phyloP scores from a whole-genome alignment of 1,140 invertebrate genomes.

The Drosophila pseudoananassae region DNA sequence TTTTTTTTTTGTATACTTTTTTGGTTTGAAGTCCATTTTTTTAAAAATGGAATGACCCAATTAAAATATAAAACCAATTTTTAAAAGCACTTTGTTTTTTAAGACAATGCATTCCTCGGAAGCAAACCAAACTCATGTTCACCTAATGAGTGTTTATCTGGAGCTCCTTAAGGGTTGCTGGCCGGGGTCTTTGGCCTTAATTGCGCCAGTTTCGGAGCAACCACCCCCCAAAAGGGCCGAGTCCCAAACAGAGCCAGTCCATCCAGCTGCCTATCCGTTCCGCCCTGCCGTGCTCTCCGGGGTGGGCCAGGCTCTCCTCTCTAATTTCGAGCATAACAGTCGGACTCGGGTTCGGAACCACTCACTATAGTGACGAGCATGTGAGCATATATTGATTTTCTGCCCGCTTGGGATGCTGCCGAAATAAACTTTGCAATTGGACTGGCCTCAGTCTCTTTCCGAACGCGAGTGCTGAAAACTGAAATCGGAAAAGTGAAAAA shows the following conservation, averaged over 20 bases:
- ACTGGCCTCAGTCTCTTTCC: conserved; percentile 63
- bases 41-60: background rate
- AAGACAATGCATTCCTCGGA: conserved; percentile 6
- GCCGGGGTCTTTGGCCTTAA: conserved; percentile 68
- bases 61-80: conserved; percentile 4
- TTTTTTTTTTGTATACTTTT: no score
- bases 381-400: conserved; percentile 66
- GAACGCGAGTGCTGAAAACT: conserved; percentile 55
- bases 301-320: conserved; percentile 30
- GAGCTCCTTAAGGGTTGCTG: conserved; percentile 53
- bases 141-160: conserved; percentile 37
- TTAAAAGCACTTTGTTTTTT: background rate
- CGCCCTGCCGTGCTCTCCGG: conserved; percentile 6
- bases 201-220: conserved; percentile 60
- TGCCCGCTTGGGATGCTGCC: conserved; percentile 63
- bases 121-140: conserved; percentile 15
- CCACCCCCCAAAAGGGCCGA: conserved; percentile 45
- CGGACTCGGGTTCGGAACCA: conserved; percentile 3
- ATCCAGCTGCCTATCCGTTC: conserved; percentile 34
- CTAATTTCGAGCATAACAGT: conserved; percentile 6
- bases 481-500: conserved; percentile 17
- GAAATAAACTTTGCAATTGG: conserved; percentile 66
- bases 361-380: conserved; percentile 14
- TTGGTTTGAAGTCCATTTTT: no score
- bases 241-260: conserved; percentile 6